Evolutionary conservation across 2,888 invertebrate genomes (phyloP), one percentile per base, ranked within the genome.

Genomic region (Drosophila antonietae): DNA sequence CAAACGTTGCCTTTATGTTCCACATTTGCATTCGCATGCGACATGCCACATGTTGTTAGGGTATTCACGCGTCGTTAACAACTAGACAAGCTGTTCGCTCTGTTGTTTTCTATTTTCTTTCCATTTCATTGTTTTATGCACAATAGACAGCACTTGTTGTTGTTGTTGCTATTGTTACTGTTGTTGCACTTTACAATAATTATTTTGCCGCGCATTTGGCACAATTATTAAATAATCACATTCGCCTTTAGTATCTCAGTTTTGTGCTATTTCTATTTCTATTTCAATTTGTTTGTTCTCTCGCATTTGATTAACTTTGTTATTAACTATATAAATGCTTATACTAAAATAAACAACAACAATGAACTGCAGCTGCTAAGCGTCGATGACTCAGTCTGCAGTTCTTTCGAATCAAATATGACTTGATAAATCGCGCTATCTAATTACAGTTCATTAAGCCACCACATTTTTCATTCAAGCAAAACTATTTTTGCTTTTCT

Each of bases 221-320:
- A 81, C 88, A 89, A 81, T 85, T 89, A 89, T 84, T 83, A 78
- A 83, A 89, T 86, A 87, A 86, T 86, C 84, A 70, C 78, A 88
- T 75, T 85, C 86, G 73, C 86, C 68, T 59, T 65, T 62, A 66
- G 68, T 68, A 75, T 73, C 68, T 56, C 43, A 68, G 69, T 20
- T 68, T 72, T 88, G 87, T 81, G 73, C 88, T 81, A 88, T 88
- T 85, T 39, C 15, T 15, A 39, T 39, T 39, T 15, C 8, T 33
- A 2, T 33, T 8, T 31, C 31, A 8, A 1, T 31, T 31, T 31
- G 6, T 31, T 31, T 31, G 8, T 31, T 31, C 1, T 85, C 86
- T 86, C 66, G 81, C 77, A 51, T 51, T 75, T 78, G 88, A 84
- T 88, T 83, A 75, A 80, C 80, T 82, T 78, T 81, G 78, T 86